Conservation (phyloP, 2,797 vertebrate species). For the Potorous gilbertii region DNA sequence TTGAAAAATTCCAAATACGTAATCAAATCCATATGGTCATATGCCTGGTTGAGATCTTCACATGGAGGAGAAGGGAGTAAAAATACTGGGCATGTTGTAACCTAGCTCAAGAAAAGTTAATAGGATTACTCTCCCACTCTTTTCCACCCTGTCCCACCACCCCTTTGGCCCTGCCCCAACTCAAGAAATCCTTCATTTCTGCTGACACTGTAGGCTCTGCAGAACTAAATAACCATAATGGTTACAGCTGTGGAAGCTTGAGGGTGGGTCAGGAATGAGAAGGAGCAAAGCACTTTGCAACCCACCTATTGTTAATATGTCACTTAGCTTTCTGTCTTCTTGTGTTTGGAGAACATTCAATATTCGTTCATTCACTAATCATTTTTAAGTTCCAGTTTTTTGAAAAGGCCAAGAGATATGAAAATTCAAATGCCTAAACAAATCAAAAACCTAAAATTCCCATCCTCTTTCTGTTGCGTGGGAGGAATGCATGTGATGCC, state of each 20-base stretch:
- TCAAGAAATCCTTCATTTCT: neutral
- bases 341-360: neutral
- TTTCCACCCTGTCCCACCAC: neutral
- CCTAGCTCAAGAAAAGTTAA: neutral
- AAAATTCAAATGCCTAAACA: neutral
- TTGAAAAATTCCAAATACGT: neutral
- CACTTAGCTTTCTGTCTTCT: neutral
- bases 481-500: neutral
- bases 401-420: neutral
- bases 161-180: neutral
- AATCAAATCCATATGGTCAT: neutral
- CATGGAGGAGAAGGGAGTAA: neutral
- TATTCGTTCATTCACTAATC: neutral
- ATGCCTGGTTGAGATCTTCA: neutral
- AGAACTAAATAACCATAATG: neutral
- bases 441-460: neutral
- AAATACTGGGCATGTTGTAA: neutral
- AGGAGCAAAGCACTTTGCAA: neutral
- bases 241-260: neutral
- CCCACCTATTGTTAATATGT: neutral
- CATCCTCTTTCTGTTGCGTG: neutral
- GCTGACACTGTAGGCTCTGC: neutral
- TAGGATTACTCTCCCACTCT: neutral
- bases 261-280: neutral
- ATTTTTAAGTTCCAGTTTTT: neutral